Base-by-base conservation (phyloP, 1,140 invertebrate genomes). In the Nymphalis io region DNA sequence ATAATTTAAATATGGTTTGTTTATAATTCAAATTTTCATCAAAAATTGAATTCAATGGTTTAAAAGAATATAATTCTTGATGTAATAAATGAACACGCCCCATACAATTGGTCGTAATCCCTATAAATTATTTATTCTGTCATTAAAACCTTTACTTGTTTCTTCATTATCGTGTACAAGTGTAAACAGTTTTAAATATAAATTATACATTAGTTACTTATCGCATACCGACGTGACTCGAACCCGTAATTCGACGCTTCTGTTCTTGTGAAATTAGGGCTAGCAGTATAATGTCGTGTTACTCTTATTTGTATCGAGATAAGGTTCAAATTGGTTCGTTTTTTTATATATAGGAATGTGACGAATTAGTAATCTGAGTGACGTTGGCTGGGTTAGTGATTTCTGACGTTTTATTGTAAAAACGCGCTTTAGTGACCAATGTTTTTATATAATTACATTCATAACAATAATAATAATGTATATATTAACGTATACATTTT, bases 281-380 rank as follows among this genome's bases (percentile, higher is more conserved):
- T 78, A 33, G 60, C 70, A 44, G n/a, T 60, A 60, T 64, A 21
- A 21, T 51, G 27, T 23, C 70, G 67, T 63, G 60, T 65, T 44
- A 62, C 53, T 60, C 72, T 72, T 78, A 81, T 70, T 11, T 13
- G 48, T 60, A 46, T 38, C 0, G 15, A 1, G 11, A 59, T 70
- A 70, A 61, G 40, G 60, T 39, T 38, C 3, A 20, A 62, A 38
- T 57, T 74, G 8, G 48, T 8, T 78, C 81, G 76, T 73, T 70
- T 10, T 27, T 21, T 12, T 55, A 33, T 55, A 21, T 23, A 33
- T 3, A 55, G 51, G 51, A 23, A 55, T 55, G 20, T 55, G 51
- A 78, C 79, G 73, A 79, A 84, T 81, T 79, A 68, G 84, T 83
- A 84, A 86, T 70, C 65, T 72, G 84, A 85, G 68, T 55, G 51